Evolutionary conservation across 2,888 invertebrate genomes (phyloP).

Genomic region (Aleiodes leptofemur): DNA sequence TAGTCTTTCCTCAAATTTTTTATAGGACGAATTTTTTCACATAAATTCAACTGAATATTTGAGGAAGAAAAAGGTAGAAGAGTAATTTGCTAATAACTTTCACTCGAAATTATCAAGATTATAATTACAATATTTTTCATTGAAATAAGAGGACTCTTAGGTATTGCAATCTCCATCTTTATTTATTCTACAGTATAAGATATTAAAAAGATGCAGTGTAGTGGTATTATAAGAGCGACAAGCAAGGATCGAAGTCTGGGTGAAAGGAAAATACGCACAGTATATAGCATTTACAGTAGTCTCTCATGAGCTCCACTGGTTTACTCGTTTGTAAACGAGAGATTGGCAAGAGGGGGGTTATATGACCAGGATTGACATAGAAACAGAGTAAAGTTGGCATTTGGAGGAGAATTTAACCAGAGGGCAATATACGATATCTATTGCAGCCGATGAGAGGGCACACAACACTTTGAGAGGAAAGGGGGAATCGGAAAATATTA

Average conservation of each 20-base stretch:
- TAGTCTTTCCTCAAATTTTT: conserved; percentile 44
- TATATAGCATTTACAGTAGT: conserved; percentile 15
- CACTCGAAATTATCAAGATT: too few species aligned
- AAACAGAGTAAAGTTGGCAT: conserved; percentile 44
- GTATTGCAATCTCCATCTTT: conserved; percentile 32
- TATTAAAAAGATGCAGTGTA: conserved; percentile 66
- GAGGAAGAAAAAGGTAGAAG: not conserved
- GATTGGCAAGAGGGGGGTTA: conserved; percentile 6
- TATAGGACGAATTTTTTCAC: not conserved
- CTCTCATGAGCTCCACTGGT: conserved; percentile 25
- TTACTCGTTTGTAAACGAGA: conserved; percentile 27
- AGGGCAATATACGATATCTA: conserved; percentile 20
- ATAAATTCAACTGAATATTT: too few species aligned
- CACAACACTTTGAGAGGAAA: not conserved
- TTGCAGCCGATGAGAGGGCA: not conserved
- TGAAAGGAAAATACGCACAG: conserved; percentile 71
- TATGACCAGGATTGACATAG: conserved; percentile 44
- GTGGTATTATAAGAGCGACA: conserved; percentile 45
- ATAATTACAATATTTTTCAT: not conserved
- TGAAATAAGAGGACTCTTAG: not conserved
- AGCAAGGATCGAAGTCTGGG: conserved; percentile 66
- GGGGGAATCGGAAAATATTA: conserved; percentile 27
- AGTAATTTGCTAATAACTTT: too few species aligned
- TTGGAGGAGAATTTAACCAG: conserved; percentile 27
- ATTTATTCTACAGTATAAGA: conserved; percentile 53